Evolutionary conservation across 35 echinoderm and acorn worm species (phyloP).

Genomic region (Apostichopus californicus): DNA sequence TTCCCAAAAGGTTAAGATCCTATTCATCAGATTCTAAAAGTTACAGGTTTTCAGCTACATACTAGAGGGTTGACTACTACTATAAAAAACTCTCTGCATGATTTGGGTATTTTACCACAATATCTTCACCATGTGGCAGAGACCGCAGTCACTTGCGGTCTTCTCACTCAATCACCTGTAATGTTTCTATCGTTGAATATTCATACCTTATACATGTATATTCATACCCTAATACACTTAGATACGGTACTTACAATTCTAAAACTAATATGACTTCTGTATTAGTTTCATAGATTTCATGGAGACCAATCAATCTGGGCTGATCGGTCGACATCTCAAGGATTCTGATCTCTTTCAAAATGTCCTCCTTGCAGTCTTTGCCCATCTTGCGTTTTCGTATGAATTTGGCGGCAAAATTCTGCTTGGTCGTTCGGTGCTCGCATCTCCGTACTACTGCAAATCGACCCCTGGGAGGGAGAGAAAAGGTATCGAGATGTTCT

Average conservation of each 20-base stretch:
- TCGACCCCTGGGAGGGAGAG: conserved; percentile 68
- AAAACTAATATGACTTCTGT: conserved; percentile 92
- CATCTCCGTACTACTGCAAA: conserved; percentile 97
- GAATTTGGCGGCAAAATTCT: conserved; percentile 92
- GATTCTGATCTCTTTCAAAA: conserved; percentile 95
- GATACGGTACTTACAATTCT: conserved; percentile 88
- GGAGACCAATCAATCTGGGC: conserved; percentile 83
- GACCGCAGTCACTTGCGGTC: no score
- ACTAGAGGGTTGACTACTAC: no score
- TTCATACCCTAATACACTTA: no score
- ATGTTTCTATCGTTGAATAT: no score
- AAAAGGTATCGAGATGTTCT: not conserved
- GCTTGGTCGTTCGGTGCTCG: conserved; percentile 66
- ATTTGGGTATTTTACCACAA: no score
- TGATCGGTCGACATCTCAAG: conserved; percentile 89
- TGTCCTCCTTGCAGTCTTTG: conserved; percentile 80
- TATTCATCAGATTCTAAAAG: no score
- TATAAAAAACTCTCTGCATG: no score
- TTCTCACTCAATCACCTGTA: no score
- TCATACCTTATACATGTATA: no score
- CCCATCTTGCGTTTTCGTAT: conserved; percentile 92
- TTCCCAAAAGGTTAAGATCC: no score
- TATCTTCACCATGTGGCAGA: no score
- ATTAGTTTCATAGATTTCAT: conserved; percentile 88
- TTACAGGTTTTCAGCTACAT: no score